Evolutionary conservation across 2,113 vertebrate genomes (phyloP).

Genomic region (Leucoraja erinaceus): DNA sequence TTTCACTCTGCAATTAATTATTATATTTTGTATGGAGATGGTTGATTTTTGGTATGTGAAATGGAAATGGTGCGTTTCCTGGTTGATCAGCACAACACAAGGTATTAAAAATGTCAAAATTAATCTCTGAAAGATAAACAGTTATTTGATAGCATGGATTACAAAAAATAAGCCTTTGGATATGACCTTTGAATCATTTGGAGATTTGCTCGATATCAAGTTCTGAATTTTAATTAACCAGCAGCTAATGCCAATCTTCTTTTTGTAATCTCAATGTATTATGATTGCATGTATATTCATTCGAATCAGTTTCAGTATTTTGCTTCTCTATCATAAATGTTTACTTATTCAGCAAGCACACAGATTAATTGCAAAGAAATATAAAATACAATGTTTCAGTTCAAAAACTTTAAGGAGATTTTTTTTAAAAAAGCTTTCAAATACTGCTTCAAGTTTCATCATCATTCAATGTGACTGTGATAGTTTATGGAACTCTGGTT

Average conservation of each 20-base stretch:
- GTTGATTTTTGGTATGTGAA: background rate
- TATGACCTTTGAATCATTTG: background rate
- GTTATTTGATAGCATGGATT: background rate
- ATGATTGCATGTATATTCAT: background rate
- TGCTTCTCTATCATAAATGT: background rate
- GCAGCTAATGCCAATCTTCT: background rate
- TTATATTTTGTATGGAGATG: background rate
- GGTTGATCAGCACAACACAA: background rate
- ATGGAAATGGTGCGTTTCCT: background rate
- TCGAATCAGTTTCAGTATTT: background rate
- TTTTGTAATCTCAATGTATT: background rate
- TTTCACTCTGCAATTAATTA: background rate
- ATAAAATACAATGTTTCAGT: no score
- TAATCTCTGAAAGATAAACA: background rate
- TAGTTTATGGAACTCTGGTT: background rate
- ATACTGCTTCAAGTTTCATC: background rate
- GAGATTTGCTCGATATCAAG: background rate
- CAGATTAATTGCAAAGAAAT: background rate
- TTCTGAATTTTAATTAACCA: constrained; percentile 24
- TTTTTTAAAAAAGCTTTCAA: background rate
- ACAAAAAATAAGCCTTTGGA: background rate
- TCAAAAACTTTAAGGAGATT: no score
- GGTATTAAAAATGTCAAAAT: background rate
- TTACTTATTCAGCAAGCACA: background rate
- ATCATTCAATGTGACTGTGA: background rate